Evolutionary conservation across 2,888 invertebrate genomes (phyloP), one percentile per base, ranked within the genome.

Genomic region (Acleris emargana): DNA sequence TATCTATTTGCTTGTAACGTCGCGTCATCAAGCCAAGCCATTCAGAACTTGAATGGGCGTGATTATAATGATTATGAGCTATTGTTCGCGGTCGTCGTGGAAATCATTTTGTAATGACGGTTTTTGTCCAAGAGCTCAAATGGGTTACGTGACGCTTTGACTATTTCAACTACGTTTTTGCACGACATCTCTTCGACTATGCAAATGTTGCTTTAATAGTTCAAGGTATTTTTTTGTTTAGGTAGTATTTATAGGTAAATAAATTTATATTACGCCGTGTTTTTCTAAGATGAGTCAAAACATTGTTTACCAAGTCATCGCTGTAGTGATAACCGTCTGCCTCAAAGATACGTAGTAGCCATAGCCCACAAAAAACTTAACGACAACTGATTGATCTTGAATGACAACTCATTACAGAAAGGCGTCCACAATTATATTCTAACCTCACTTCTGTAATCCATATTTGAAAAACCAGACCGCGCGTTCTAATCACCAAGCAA

Each of bases 1-100:
- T 25, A 38, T 13, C 25, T 42, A 17, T 45, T 45, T 57, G 25
- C n/a, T 16, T 17, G 25, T 64, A 54, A 45, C 32, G 20, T 7
- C 38, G 43, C 38, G 20, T 7, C 38, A 20, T n/a, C 28, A 32
- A 32, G 45, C 58, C 32, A 38, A 49, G 54, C 55, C 64, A 55
- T 55, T 55, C 20, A n/a, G 5, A 43, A 17, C 64, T 55, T 64
- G 55, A 64, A 64, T 64, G 43, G 43, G 7, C 42, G 43, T 64
- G 54, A 64, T 64, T 59, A 64, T 60, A 43, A 32, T 60, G 54
- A 64, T 64, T 55, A 64, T 28, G 32, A 54, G 11, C 59, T 50
- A 60, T 64, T 64, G 64, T 64, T 43, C 28, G 43, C 20, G 20
- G 32, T 25, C 47, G n/a, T 28, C 32, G 57, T 43, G 53, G 54